A percentile compares a stretch with the other conserved stretches of the same genome.
These are phyloP conservation scores for Halocynthia aurantium DNA, from an alignment of 23 tunicate species.

Conservation along the genomic window DNA sequence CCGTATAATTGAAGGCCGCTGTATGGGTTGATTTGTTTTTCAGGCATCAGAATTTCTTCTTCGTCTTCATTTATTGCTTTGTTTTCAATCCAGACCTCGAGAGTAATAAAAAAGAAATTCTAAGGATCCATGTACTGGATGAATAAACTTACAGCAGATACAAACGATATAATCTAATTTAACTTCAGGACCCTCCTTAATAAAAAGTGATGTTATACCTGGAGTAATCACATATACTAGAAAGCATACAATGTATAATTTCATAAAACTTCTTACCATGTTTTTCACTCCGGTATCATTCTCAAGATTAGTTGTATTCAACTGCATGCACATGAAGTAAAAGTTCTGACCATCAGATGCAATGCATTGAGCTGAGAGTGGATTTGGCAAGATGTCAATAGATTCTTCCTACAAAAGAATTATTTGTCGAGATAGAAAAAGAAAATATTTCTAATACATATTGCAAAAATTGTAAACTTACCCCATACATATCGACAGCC, in stretches of 20 bases:
- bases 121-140: too few species aligned
- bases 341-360: constrained; percentile 64
- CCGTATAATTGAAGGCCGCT: constrained; percentile 16
- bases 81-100: constrained; percentile 46
- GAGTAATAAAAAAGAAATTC: too few species aligned
- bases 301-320: constrained; percentile 53
- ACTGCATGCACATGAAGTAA: constrained; percentile 76
- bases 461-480: constrained; percentile 5
- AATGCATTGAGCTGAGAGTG: constrained; percentile 59
- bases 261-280: constrained; percentile 34
- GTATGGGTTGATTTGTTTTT: too few species aligned
- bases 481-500: constrained; percentile 58
- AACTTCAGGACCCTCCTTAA: too few species aligned
- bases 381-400: constrained; percentile 28
- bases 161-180: too few species aligned
- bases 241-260: neutral
- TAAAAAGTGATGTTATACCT: too few species aligned
- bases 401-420: constrained; percentile 28
- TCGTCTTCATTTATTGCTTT: constrained; percentile 12
- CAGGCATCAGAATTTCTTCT: neutral
- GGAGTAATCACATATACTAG: too few species aligned
- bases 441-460: neutral
- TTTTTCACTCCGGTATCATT: constrained; percentile 71
- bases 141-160: too few species aligned
- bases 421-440: neutral